These are phyloP conservation scores for Otis tarda DNA, from an alignment of 2,113 vertebrate genomes.

Conservation along the genomic window DNA sequence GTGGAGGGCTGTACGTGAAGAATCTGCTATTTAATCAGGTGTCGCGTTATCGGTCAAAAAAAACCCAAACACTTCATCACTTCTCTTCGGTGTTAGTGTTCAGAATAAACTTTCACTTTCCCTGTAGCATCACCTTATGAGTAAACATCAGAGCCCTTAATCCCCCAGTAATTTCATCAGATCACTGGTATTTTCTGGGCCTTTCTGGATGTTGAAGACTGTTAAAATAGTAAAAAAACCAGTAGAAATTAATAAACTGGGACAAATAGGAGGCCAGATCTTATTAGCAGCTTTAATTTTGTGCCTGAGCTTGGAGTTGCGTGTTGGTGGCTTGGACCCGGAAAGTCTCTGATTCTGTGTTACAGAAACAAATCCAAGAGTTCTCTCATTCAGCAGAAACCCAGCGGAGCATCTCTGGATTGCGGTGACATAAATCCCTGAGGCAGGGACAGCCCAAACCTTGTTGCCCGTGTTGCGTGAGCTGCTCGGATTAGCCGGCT, in stretches of 20 bases:
- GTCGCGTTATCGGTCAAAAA: background rate
- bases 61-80: background rate
- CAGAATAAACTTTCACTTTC: background rate
- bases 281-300: background rate
- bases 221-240: background rate
- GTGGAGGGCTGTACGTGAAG: background rate
- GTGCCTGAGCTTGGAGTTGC: background rate
- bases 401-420: background rate
- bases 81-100: background rate
- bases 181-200: background rate
- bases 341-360: background rate
- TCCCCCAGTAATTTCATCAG: background rate
- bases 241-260: background rate
- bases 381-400: background rate
- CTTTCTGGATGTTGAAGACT: background rate
- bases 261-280: background rate
- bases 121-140: background rate
- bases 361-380: background rate
- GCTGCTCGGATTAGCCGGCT: background rate
- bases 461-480: accelerated
- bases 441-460: background rate
- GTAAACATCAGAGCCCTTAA: background rate
- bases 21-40: background rate
- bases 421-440: background rate
- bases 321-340: accelerated